Conservation (phyloP, 2,113 vertebrate species). For the Alaudala cheleensis region DNA sequence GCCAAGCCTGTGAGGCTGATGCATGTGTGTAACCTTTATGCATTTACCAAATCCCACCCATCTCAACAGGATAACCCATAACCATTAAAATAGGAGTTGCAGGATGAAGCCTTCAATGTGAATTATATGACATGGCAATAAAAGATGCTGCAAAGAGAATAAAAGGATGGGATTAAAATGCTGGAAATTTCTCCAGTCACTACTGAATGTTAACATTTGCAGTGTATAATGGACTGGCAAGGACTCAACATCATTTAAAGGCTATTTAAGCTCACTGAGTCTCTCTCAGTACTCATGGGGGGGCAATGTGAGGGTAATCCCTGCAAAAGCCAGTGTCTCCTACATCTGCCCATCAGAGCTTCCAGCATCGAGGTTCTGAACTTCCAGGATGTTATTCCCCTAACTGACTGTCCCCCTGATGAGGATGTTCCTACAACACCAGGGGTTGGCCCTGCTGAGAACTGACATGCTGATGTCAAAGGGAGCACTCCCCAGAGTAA, state of each 20-base stretch:
- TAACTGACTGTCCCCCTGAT: neutral
- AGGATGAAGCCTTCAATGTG: neutral
- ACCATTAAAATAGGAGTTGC: neutral
- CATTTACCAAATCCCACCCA: neutral
- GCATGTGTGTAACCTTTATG: neutral
- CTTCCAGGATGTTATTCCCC: neutral
- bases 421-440: neutral
- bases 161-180: neutral
- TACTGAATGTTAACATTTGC: neutral
- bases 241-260: neutral
- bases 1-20: neutral
- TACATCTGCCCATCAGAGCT: neutral
- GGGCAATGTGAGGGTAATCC: neutral
- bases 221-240: neutral
- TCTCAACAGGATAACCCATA: neutral
- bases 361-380: neutral
- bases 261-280: neutral
- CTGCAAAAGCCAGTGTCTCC: neutral
- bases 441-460: neutral
- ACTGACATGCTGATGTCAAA: neutral
- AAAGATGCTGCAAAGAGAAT: neutral
- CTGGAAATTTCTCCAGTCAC: neutral
- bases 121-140: neutral
- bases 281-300: neutral
- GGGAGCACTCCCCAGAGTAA: neutral